A percentile compares a stretch with the other conserved stretches of the same genome.
Evolutionary conservation across 2,888 invertebrate genomes (phyloP).

Genomic region (Drosophila atripex): DNA sequence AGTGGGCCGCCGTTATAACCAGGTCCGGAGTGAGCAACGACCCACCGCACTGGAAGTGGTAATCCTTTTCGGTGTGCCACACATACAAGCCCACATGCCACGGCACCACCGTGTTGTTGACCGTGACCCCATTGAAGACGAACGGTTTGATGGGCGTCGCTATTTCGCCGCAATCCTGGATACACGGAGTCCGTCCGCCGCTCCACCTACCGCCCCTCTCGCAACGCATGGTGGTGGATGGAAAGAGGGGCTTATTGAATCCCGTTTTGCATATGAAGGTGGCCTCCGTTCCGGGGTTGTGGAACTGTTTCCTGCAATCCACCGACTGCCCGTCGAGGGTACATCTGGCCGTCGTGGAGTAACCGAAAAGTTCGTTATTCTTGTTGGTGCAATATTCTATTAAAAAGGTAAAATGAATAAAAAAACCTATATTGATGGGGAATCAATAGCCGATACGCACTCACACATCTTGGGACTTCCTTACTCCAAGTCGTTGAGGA

Average conservation of each 20-base stretch:
- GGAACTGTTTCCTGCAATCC: conserved; percentile 50
- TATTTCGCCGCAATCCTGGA: conserved; percentile 61
- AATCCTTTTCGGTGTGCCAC: conserved; percentile 46
- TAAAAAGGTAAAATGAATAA: background rate
- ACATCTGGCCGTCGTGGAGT: conserved; percentile 59
- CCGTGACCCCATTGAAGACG: conserved; percentile 54
- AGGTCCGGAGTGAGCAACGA: conserved; percentile 65
- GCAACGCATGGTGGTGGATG: conserved; percentile 49
- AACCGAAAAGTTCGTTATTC: conserved; percentile 48
- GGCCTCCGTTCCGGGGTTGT: conserved; percentile 63
- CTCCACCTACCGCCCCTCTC: conserved; percentile 56
- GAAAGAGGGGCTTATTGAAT: conserved; percentile 31
- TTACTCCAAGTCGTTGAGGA: conserved; percentile 57
- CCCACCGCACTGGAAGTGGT: conserved; percentile 61
- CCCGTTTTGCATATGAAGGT: conserved; percentile 61
- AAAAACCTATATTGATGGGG: background rate
- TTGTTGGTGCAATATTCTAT: conserved; percentile 62
- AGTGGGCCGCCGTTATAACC: conserved; percentile 67
- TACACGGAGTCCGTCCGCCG: conserved; percentile 51
- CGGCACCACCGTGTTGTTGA: conserved; percentile 65
- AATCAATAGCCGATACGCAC: conserved; percentile 48
- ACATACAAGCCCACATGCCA: conserved; percentile 67
- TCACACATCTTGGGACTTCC: conserved; percentile 59
- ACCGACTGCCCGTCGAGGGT: conserved; percentile 45
- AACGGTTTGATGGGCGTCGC: conserved; percentile 67